These are phyloP conservation scores for Hybognathus amarus DNA, from an alignment of 2,797 vertebrate genomes.

Conservation along the genomic window DNA sequence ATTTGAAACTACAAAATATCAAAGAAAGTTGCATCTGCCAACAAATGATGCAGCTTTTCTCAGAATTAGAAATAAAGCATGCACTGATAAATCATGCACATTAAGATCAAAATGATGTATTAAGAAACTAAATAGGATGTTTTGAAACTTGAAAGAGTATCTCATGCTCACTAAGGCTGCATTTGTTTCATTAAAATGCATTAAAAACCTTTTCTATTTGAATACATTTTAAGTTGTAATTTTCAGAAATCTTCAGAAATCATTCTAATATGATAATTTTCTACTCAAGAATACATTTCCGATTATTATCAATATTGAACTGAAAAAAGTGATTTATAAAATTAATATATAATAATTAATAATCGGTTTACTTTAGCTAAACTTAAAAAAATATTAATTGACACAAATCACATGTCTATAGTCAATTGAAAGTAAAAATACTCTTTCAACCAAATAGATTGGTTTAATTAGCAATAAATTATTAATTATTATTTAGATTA, in stretches of 20 bases:
- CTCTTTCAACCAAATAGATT: too few relatives aligned
- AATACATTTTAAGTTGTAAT: not conserved
- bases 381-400: too few relatives aligned
- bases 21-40: not conserved
- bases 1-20: not conserved
- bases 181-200: not conserved
- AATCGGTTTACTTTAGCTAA: too few relatives aligned
- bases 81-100: not conserved
- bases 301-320: not conserved
- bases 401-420: too few relatives aligned
- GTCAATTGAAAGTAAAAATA: too few relatives aligned
- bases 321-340: too few relatives aligned
- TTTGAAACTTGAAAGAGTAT: not conserved
- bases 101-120: not conserved
- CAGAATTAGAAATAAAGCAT: not conserved
- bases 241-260: not conserved
- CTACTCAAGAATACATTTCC: not conserved
- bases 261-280: not conserved
- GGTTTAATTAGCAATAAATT: too few relatives aligned
- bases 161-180: not conserved
- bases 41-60: not conserved
- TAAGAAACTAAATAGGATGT: not conserved
- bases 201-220: not conserved
- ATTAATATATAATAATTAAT: too few relatives aligned
- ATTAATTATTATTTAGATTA: too few relatives aligned